A percentile compares a stretch with the other conserved stretches of the same genome.
These are phyloP conservation scores for Heliocidaris tuberculata DNA, from an alignment of 35 echinoderm and acorn worm genomes.

Conservation along the genomic window DNA sequence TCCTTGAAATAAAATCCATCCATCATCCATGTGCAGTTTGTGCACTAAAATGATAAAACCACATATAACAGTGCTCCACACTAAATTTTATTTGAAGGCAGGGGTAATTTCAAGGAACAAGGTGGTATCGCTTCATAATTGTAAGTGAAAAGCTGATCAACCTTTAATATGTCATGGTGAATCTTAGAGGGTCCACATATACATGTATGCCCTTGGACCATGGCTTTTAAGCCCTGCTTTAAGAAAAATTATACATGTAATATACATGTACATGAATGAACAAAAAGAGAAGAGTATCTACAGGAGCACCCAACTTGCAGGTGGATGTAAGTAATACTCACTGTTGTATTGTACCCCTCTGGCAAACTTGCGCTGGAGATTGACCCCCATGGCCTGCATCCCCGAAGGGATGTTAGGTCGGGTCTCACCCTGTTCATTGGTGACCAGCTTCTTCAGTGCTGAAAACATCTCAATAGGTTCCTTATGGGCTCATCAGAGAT, in stretches of 20 bases:
- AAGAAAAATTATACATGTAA: neutral
- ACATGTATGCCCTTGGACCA: too few relatives aligned
- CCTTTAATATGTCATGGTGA: too few relatives aligned
- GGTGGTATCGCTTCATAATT: too few relatives aligned
- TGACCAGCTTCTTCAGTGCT: conserved; percentile 91
- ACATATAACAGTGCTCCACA: too few relatives aligned
- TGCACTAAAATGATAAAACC: too few relatives aligned
- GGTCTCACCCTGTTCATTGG: conserved; percentile 64
- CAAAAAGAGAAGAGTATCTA: neutral
- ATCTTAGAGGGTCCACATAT: too few relatives aligned
- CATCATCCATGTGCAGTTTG: too few relatives aligned
- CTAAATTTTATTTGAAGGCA: too few relatives aligned
- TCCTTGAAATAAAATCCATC: too few relatives aligned
- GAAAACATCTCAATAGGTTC: conserved; percentile 73
- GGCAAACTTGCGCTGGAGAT: conserved; percentile 93
- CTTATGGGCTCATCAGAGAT: neutral
- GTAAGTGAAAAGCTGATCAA: too few relatives aligned
- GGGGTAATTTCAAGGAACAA: too few relatives aligned
- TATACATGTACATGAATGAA: neutral
- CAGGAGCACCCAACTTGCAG: neutral
- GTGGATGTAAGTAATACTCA: conserved; percentile 51
- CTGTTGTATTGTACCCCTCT: conserved; percentile 99
- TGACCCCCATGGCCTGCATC: conserved; percentile 94
- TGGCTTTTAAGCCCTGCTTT: neutral
- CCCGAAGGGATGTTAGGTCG: conserved; percentile 72